These are phyloP conservation scores for Marmota monax DNA, from an alignment of 2,113 vertebrate genomes.

Conservation along the genomic window DNA sequence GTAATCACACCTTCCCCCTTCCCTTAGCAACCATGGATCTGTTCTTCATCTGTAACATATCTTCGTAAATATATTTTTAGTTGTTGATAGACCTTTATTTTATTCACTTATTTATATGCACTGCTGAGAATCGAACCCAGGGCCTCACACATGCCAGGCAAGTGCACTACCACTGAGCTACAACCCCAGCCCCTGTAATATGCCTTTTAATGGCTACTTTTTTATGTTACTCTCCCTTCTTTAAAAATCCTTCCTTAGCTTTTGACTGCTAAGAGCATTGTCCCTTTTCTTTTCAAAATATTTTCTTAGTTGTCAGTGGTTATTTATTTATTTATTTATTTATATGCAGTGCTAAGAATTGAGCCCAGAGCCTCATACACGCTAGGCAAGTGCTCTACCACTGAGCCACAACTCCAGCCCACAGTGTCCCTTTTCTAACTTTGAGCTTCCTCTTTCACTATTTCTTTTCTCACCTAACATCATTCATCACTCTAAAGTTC, in stretches of 20 bases:
- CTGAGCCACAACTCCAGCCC: too few relatives aligned
- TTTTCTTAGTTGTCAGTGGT: too few relatives aligned
- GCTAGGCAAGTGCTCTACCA: too few relatives aligned
- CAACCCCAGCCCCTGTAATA: not conserved
- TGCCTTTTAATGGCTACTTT: not conserved
- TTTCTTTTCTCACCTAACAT: not conserved
- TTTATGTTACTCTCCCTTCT: not conserved
- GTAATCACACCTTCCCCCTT: not conserved
- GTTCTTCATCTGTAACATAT: not conserved
- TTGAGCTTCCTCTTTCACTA: not conserved
- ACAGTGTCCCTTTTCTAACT: not conserved
- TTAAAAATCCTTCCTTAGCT: not conserved
- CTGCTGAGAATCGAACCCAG: too few relatives aligned
- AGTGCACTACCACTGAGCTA: too few relatives aligned
- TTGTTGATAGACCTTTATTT: too few relatives aligned
- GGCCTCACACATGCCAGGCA: too few relatives aligned
- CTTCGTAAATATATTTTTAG: not conserved
- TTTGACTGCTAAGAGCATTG: not conserved
- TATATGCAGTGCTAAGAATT: too few relatives aligned
- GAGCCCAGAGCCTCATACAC: too few relatives aligned
- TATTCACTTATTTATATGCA: too few relatives aligned
- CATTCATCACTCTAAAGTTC: not conserved
- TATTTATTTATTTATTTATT: too few relatives aligned
- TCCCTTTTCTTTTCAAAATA: too few relatives aligned
- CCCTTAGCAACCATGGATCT: not conserved